Conservation (phyloP, 2,888 invertebrate genomes). For the Copidosoma aretas region DNA sequence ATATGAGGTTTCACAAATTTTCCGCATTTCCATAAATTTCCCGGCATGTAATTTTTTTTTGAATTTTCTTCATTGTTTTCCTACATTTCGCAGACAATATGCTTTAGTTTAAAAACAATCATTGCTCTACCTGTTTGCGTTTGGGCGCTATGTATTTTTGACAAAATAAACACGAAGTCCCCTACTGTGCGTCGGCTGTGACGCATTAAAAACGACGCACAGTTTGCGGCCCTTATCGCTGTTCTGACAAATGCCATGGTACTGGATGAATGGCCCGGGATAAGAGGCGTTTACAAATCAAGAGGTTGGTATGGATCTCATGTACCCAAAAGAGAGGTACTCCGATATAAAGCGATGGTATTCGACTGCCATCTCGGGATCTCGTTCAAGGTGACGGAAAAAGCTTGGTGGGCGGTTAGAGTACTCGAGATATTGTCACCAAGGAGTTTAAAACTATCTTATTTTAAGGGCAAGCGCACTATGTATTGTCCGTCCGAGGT, state of each 20-base stretch:
- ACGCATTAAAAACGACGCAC: slow-evolving; percentile 10
- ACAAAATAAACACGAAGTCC: no score
- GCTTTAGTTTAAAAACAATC: no score
- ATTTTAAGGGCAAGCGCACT: background rate
- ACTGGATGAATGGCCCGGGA: background rate
- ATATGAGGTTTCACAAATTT: no score
- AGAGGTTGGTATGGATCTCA: background rate
- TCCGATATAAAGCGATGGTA: slow-evolving; percentile 10
- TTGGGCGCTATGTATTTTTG: no score
- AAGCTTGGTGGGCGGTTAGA: background rate
- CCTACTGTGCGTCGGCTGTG: no score
- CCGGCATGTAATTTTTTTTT: no score
- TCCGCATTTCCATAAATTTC: no score
- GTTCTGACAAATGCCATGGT: slow-evolving; percentile 13
- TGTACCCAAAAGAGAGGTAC: background rate
- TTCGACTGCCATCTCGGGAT: background rate
- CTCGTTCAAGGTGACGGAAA: background rate
- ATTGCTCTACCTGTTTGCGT: no score
- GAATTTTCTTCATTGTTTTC: no score
- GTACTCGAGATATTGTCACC: background rate
- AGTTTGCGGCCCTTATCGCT: background rate
- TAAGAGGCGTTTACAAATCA: background rate
- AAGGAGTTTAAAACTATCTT: background rate
- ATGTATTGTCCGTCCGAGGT: slow-evolving; percentile 2
- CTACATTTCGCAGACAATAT: no score